Base-by-base conservation (phyloP, 2,113 vertebrate species). In the Entosphenus tridentatus region DNA sequence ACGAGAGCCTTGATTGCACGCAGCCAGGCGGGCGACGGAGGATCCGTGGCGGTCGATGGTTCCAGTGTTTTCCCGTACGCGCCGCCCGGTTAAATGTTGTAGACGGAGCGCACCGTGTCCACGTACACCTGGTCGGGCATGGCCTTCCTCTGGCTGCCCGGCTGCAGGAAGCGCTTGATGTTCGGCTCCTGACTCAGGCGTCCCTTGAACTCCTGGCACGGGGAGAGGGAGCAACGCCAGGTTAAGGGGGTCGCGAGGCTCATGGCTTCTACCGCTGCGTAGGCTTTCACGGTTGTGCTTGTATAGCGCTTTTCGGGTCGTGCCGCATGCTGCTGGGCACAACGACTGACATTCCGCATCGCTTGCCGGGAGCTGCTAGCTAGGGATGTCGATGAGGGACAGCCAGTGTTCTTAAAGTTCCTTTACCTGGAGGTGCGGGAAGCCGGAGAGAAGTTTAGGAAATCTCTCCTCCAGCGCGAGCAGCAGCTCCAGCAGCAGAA, bases 391-490 rank as follows among this genome's bases (percentile, higher is more conserved):
- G 39, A 39, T 7, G 39, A 39, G 10, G 10, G 62, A 8, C n/a
- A 65, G 62, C 62, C n/a, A 16, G 62, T 21, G 10, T n/a, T 65
- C 21, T 9, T n/a, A 65, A 9, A 67, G 18, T 69, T 39, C 68
- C 67, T 10, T 72, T 79, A 95, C 89, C 86, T 92, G 85, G 67
- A 87, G 11, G 11, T 77, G 81, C 70, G 79, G 80, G 69, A 90
- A 95, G 1, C 79, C 73, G 1, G 75, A 74, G 11, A 95, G 81
- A 56, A 83, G 76, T 13, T 72, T 77, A 56, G 78, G 67, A 18
- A 80, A 75, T 1, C 78, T 73, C 74, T 96, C 90, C 77, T 95
- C 85, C 73, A 75, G 4, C 83, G 84, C 86, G 75, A 95, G 78
- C 73, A 85, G 82, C 65, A 75, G 78, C 78, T 95, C 88, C 58